Evolutionary conservation across 2,888 invertebrate species (phyloP).

Genomic region (Saturnia japonica): DNA sequence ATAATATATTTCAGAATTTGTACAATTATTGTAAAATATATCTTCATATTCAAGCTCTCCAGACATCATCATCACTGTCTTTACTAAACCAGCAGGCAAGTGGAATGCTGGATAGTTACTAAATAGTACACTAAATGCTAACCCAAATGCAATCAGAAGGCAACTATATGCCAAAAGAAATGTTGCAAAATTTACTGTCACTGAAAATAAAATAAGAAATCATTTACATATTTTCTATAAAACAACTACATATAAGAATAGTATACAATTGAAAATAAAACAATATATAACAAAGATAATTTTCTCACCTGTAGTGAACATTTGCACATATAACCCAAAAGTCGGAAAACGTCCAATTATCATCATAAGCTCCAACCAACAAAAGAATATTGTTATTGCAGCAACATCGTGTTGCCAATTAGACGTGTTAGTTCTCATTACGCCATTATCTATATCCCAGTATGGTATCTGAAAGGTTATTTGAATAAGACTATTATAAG

Average conservation of each 20-base stretch:
- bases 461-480: slow-evolving; percentile 60
- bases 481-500: neutral
- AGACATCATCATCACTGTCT: slow-evolving; percentile 94
- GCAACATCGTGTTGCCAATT: slow-evolving; percentile 91
- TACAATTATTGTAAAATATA: slow-evolving; percentile 85
- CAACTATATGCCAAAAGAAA: slow-evolving; percentile 91
- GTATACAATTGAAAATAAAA: neutral
- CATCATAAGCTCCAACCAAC: slow-evolving; percentile 93
- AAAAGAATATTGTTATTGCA: slow-evolving; percentile 88
- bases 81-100: slow-evolving; percentile 84
- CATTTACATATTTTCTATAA: neutral
- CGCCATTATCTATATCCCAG: slow-evolving; percentile 60
- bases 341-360: slow-evolving; percentile 92
- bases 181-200: slow-evolving; percentile 91
- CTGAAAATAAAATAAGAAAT: slow-evolving; percentile 60
- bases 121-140: slow-evolving; percentile 92
- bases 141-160: slow-evolving; percentile 89
- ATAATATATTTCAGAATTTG: slow-evolving; percentile 80
- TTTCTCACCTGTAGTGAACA: slow-evolving; percentile 87
- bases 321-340: slow-evolving; percentile 92
- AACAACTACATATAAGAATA: neutral
- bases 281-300: neutral
- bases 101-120: slow-evolving; percentile 89
- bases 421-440: slow-evolving; percentile 60
- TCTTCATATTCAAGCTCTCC: slow-evolving; percentile 93